phyloP scores from a whole-genome alignment of 2,888 invertebrate species.

The Marronus borbonicus region DNA sequence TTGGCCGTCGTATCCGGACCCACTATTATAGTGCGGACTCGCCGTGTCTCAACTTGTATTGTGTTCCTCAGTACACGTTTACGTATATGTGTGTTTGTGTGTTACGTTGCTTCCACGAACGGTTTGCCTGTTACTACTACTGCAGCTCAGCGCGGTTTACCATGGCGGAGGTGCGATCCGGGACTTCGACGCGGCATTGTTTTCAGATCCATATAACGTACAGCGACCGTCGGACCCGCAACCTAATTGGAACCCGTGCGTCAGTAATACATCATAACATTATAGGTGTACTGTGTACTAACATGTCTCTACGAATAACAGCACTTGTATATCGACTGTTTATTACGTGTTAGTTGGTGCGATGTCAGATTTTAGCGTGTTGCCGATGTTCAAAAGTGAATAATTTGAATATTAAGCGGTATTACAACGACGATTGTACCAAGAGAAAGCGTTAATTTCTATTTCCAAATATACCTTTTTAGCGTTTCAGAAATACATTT shows the following conservation, averaged over 20 bases:
- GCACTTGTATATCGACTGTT: conserved; percentile 31
- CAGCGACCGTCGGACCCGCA: conserved; percentile 51
- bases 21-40: conserved; percentile 54
- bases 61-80: background rate
- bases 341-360: conserved; percentile 29
- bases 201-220: conserved; percentile 15
- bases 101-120: conserved; percentile 12
- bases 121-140: conserved; percentile 11
- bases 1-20: conserved; percentile 61
- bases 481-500: too few species aligned
- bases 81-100: conserved; percentile 19
- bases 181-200: background rate
- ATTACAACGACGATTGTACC: too few species aligned
- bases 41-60: background rate
- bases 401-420: background rate
- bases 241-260: conserved; percentile 56
- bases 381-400: conserved; percentile 16
- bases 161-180: conserved; percentile 27
- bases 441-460: too few species aligned
- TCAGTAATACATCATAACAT: conserved; percentile 55
- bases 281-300: conserved; percentile 42
- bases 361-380: conserved; percentile 28
- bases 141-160: conserved; percentile 46
- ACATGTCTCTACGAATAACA: conserved; percentile 28
- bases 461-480: too few species aligned